Evolutionary conservation across 2,113 vertebrate genomes (phyloP).

Genomic region (Promerops cafer): DNA sequence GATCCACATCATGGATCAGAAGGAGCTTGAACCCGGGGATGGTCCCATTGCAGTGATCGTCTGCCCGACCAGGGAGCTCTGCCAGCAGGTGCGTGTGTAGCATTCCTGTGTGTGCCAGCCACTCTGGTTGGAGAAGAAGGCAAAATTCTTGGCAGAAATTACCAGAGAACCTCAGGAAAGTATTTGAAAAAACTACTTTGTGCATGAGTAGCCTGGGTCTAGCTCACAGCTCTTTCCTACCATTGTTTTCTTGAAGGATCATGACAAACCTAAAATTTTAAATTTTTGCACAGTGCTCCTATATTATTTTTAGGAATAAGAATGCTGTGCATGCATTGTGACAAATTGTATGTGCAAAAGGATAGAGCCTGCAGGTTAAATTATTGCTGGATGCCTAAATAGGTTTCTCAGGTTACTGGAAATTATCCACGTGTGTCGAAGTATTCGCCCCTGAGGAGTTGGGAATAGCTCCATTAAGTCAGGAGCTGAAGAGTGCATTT

Average conservation of each 20-base stretch:
- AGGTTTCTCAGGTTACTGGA: not conserved
- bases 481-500: not conserved
- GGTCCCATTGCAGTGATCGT: slow-evolving; percentile 95
- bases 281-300: not conserved
- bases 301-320: not conserved
- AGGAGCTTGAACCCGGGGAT: slow-evolving; percentile 90
- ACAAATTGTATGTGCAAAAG: not conserved
- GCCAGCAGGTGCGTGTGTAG: slow-evolving; percentile 84
- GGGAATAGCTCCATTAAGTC: not conserved
- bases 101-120: not conserved
- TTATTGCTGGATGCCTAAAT: not conserved
- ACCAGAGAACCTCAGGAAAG: not conserved
- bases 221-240: not conserved
- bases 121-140: not conserved
- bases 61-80: slow-evolving; percentile 95
- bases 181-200: not conserved
- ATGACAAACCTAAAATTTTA: not conserved
- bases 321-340: not conserved
- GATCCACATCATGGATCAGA: slow-evolving; percentile 99
- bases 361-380: not conserved
- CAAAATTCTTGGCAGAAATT: not conserved
- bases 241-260: not conserved
- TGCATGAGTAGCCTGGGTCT: not conserved
- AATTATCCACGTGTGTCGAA: rapidly evolving
- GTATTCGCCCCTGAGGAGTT: not conserved